phyloP scores from a whole-genome alignment of 2,888 invertebrate genomes.

The Orchesella flavescens region DNA sequence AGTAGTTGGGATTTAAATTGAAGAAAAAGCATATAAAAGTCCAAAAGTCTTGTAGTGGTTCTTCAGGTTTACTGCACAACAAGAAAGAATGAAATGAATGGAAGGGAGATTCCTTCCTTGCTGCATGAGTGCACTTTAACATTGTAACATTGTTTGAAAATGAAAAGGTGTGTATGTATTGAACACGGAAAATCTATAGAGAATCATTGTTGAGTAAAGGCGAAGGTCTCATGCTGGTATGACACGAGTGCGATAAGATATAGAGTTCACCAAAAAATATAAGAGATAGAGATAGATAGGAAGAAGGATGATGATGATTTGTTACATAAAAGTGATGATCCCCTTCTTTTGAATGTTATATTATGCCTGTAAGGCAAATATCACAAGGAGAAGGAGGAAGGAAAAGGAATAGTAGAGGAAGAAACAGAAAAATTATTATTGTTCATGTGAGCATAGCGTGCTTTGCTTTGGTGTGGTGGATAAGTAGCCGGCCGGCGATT shows the following conservation, averaged over 20 bases:
- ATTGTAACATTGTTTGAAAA: background rate
- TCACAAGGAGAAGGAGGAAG: background rate
- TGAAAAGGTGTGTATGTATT: constrained; percentile 3
- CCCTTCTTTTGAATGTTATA: constrained; percentile 14
- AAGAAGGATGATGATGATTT: background rate
- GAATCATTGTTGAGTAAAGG: constrained; percentile 54
- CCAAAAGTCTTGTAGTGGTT: constrained; percentile 1
- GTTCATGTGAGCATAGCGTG: background rate
- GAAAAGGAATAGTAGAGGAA: background rate
- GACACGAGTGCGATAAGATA: constrained; percentile 51
- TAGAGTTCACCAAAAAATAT: constrained; percentile 47
- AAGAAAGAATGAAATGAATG: constrained; percentile 39
- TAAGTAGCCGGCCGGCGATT: background rate
- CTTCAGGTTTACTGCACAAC: constrained; percentile 3
- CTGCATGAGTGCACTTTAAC: constrained; percentile 48
- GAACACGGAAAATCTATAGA: no score
- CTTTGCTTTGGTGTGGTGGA: background rate
- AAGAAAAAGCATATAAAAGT: background rate
- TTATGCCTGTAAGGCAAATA: background rate
- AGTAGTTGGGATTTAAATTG: background rate
- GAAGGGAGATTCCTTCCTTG: constrained; percentile 22
- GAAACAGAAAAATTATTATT: background rate
- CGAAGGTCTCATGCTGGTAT: constrained; percentile 63
- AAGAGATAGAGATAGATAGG: background rate
- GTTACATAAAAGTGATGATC: constrained; percentile 61